Conservation (phyloP, 2,113 vertebrate species). For the Otocyon megalotis region DNA sequence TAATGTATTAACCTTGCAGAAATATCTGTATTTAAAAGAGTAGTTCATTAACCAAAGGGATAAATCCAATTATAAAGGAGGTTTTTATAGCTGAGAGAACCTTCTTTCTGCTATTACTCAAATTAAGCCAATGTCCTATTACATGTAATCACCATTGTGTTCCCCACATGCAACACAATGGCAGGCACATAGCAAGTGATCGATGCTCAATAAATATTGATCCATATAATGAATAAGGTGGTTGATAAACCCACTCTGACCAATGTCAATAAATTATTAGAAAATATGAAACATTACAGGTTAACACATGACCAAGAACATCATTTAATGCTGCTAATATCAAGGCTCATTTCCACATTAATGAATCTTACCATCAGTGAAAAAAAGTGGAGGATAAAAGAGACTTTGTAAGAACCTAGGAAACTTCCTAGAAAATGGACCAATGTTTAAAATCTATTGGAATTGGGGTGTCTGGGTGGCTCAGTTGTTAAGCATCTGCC, state of each 20-base stretch:
- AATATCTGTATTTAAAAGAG: constrained; percentile 64
- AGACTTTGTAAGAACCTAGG: constrained; percentile 27
- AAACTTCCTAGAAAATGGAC: constrained; percentile 27
- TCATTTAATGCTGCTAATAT: not conserved
- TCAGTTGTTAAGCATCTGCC: not conserved
- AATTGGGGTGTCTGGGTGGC: not conserved
- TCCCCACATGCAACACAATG: constrained; percentile 11
- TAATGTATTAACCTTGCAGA: constrained; percentile 42
- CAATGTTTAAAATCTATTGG: not conserved
- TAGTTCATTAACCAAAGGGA: constrained; percentile 56
- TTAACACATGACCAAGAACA: not conserved
- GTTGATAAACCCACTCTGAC: constrained; percentile 20
- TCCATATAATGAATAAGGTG: not conserved
- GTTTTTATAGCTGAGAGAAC: constrained; percentile 21
- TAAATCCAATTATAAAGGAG: constrained; percentile 39
- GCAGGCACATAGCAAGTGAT: not conserved
- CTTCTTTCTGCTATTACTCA: constrained; percentile 53
- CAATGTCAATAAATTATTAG: constrained; percentile 30
- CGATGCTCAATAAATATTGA: constrained; percentile 38
- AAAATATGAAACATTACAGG: constrained; percentile 41
- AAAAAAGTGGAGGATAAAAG: not conserved
- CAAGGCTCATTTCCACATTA: constrained; percentile 2
- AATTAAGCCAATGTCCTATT: constrained; percentile 39
- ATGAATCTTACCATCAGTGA: not conserved
- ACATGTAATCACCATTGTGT: constrained; percentile 16